A percentile compares a stretch with the other conserved stretches of the same genome.
phyloP scores from a whole-genome alignment of 2,888 invertebrate species.

The Lysandra coridon region DNA sequence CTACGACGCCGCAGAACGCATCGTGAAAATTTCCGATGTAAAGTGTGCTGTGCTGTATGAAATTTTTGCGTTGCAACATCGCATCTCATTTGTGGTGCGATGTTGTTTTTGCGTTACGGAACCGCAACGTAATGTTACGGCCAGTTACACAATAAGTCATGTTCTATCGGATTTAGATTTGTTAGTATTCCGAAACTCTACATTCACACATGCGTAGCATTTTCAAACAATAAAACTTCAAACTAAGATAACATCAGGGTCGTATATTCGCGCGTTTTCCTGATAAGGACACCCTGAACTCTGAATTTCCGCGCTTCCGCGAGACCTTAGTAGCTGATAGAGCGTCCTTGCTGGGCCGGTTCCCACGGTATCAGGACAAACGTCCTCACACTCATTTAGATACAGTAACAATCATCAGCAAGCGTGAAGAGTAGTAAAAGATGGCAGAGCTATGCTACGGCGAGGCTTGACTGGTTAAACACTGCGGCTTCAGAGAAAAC shows the following conservation, averaged over 20 bases:
- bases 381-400: background rate
- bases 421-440: background rate
- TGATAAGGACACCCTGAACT: constrained; percentile 10
- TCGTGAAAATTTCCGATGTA: too few species aligned
- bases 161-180: too few species aligned
- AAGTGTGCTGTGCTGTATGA: too few species aligned
- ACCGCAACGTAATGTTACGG: too few species aligned
- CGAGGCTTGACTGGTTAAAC: too few species aligned
- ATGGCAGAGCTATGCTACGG: too few species aligned
- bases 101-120: too few species aligned
- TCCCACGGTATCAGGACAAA: background rate
- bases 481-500: too few species aligned
- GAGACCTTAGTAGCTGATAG: constrained; percentile 14
- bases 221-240: constrained; percentile 2
- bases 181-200: background rate
- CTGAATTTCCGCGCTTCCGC: constrained; percentile 1
- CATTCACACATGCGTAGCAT: background rate
- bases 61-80: too few species aligned
- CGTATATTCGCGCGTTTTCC: constrained; percentile 3
- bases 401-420: background rate
- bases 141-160: too few species aligned
- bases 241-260: background rate
- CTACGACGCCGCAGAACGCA: too few species aligned
- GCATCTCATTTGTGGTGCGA: too few species aligned
- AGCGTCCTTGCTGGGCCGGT: background rate